Base-by-base conservation (phyloP, 2,113 vertebrate species). In the Dromaius novaehollandiae region DNA sequence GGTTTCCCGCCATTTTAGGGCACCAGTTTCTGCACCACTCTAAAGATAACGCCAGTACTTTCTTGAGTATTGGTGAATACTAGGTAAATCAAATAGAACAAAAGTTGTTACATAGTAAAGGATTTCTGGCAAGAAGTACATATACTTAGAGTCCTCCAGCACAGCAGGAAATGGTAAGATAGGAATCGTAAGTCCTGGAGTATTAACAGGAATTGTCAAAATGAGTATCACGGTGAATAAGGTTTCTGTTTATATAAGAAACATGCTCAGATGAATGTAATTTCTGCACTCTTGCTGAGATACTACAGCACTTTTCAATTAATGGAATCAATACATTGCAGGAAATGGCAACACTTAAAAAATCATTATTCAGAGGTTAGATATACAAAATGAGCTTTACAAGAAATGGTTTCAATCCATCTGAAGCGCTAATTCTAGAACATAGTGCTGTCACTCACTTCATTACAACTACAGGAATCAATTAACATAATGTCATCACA, bases 401-500 rank as follows among this genome's bases (percentile, higher is more conserved):
- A 83, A 87, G 93, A 96, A 97, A 82, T 5, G 4, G 4, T 48
- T 92, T 85, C 36, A 40, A 44, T 64, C 64, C n/a, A 65, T 87
- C 46, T 79, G 51, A 77, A 77, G 68, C 26, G 80, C 32, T 92
- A 83, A 70, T 79, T 78, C 64, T 82, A 56, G 58, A 74, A 78
- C 38, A 71, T n/a, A 71, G 14, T 75, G 73, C 71, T 76, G 55
- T 78, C 55, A 74, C 42, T 95, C 61, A 83, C 40, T 90, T 92
- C 56, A 82, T 71, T 93, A 80, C 25, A 94, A 36, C 46, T 92
- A 51, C 21, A 89, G 68, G 75, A 96, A 93, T 94, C 81, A 94
- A 96, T 97, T 94, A 96, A 74, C 80, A 89, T 76, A 84, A 79
- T 90, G 60, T 71, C 91, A 89, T 94, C 50, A 80, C 40, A 78